phyloP scores from a whole-genome alignment of 1,140 invertebrate genomes.

The Luehdorfia chinensis region DNA sequence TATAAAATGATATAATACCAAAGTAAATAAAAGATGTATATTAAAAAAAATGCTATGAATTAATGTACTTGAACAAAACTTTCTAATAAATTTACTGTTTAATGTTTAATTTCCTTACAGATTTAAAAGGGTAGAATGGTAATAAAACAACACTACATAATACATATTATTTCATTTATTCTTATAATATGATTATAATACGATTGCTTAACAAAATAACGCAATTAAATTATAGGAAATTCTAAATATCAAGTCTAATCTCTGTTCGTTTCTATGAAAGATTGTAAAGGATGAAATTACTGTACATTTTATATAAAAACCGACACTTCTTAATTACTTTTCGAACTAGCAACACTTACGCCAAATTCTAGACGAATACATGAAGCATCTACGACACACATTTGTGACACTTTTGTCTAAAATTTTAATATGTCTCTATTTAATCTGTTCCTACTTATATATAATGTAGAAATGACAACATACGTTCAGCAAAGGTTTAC shows the following conservation, averaged over 20 bases:
- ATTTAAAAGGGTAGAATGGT: no score
- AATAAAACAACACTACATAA: no score
- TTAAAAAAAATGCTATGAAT: no score
- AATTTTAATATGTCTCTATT: not conserved
- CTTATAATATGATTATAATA: conserved; percentile 49
- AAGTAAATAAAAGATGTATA: no score
- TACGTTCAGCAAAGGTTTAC: no score
- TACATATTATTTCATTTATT: conserved; percentile 31
- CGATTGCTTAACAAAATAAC: conserved; percentile 39
- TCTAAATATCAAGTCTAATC: conserved; percentile 31
- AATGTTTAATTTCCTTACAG: no score
- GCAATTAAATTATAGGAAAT: conserved; percentile 34
- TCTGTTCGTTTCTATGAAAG: conserved; percentile 17
- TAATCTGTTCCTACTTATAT: not conserved
- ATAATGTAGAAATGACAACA: no score
- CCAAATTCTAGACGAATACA: conserved; percentile 13
- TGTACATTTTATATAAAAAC: conserved; percentile 12
- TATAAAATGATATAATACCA: no score
- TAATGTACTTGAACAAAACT: no score
- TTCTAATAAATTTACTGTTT: no score
- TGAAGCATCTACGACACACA: conserved; percentile 12
- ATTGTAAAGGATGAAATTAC: conserved; percentile 26
- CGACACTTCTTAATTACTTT: conserved; percentile 12
- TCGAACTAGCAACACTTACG: conserved; percentile 17
- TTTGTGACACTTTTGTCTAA: conserved; percentile 1